Conservation (phyloP, 2,888 invertebrate species). For the Cordilura impudica region DNA sequence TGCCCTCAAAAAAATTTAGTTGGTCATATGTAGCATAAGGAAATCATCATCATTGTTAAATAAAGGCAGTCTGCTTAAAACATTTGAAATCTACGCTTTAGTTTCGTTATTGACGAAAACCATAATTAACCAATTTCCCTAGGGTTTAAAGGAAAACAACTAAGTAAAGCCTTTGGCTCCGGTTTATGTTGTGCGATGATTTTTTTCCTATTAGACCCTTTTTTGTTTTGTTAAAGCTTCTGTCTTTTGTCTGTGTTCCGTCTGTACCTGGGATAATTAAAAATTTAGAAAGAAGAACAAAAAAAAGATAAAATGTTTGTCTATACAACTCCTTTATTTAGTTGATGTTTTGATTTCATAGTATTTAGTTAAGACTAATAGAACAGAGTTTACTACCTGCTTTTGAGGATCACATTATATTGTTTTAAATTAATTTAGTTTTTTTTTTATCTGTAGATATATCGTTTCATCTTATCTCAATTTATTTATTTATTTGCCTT, state of each 20-base stretch:
- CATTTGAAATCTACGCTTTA: conserved; percentile 19
- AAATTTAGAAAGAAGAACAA: background rate
- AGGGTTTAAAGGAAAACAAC: conserved; percentile 15
- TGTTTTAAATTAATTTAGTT: background rate
- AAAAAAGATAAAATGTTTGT: background rate
- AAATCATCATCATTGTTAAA: conserved; percentile 13
- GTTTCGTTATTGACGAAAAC: conserved; percentile 50
- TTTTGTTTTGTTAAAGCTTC: conserved; percentile 48
- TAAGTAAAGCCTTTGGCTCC: conserved; percentile 33
- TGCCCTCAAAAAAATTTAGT: too few relatives aligned
- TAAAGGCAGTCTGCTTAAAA: background rate
- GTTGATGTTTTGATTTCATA: background rate
- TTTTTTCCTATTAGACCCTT: conserved; percentile 53
- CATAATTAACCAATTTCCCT: conserved; percentile 54
- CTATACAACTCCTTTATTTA: background rate
- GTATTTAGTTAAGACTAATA: background rate
- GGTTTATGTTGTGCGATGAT: conserved; percentile 25
- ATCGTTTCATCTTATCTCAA: background rate
- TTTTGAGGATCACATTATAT: background rate
- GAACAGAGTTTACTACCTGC: background rate
- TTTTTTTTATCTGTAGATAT: background rate
- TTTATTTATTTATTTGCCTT: background rate
- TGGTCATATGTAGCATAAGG: background rate
- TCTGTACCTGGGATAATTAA: background rate
- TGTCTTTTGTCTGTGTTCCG: conserved; percentile 11